Percentiles rank a stretch among this genome's conserved stretches.
Evolutionary conservation across 1,140 invertebrate species (phyloP).

Genomic region (Diprion similis): DNA sequence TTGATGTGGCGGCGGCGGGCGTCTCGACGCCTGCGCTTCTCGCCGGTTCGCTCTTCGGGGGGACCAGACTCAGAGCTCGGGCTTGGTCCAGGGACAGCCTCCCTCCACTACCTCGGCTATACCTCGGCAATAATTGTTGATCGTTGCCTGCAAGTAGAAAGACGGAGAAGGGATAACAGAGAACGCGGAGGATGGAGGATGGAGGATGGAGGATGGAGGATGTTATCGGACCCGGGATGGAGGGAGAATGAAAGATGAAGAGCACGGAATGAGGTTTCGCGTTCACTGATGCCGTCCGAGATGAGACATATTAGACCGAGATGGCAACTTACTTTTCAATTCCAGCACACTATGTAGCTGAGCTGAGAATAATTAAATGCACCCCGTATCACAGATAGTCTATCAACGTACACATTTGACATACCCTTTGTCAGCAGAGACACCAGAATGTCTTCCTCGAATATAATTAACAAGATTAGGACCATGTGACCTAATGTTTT

Average conservation of each 20-base stretch:
- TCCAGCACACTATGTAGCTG: too few species aligned
- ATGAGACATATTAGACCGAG: too few species aligned
- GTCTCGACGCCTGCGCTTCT: conserved; percentile 43
- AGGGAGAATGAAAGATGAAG: conserved; percentile 20
- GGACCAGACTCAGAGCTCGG: conserved; percentile 26
- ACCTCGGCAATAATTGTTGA: conserved; percentile 47
- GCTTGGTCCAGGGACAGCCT: conserved; percentile 14
- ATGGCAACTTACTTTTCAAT: too few species aligned
- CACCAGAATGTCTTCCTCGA: too few species aligned
- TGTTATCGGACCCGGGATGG: conserved; percentile 12
- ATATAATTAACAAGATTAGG: too few species aligned
- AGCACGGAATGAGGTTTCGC: too few species aligned
- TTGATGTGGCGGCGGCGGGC: conserved; percentile 49
- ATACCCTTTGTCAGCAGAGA: too few species aligned
- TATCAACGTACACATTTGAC: too few species aligned
- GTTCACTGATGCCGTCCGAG: too few species aligned
- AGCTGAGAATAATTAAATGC: too few species aligned
- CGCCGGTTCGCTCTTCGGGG: conserved; percentile 24
- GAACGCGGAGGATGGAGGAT: conserved; percentile 8
- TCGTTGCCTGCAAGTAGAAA: conserved; percentile 35
- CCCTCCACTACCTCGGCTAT: neutral
- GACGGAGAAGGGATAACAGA: conserved; percentile 19
- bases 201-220: conserved; percentile 30
- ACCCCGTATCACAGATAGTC: too few species aligned
- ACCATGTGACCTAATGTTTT: too few species aligned